phyloP scores from a whole-genome alignment of 1,140 invertebrate species.

The Ylistrum balloti region DNA sequence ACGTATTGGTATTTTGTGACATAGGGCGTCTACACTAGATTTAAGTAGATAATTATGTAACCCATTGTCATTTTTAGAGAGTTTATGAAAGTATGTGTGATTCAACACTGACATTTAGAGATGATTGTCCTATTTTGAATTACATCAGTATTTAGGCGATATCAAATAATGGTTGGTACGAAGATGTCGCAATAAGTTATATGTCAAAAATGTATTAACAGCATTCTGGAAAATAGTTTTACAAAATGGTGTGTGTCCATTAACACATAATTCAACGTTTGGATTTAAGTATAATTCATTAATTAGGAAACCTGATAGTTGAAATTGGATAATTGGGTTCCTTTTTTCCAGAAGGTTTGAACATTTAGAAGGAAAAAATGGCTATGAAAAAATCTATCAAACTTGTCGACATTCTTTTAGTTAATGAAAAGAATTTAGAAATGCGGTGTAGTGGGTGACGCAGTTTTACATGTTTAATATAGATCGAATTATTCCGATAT shows the following conservation, averaged over 20 bases:
- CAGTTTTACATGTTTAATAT: too few relatives aligned
- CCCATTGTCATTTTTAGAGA: background rate
- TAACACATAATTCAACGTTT: too few relatives aligned
- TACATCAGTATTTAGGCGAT: background rate
- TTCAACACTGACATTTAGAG: slow-evolving; percentile 10
- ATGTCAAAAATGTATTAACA: background rate
- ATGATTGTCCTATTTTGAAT: background rate
- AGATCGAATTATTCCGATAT: too few relatives aligned
- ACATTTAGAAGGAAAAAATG: too few relatives aligned
- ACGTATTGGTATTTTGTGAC: background rate
- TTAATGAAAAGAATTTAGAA: too few relatives aligned
- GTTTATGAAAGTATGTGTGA: background rate
- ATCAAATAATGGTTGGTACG: background rate
- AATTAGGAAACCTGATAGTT: background rate
- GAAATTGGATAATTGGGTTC: too few relatives aligned
- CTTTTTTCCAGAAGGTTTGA: background rate
- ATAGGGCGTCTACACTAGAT: background rate
- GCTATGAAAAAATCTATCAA: too few relatives aligned
- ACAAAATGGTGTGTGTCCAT: background rate
- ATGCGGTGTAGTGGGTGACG: too few relatives aligned
- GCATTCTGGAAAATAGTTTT: background rate
- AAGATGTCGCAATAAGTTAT: background rate
- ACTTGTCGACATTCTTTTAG: too few relatives aligned
- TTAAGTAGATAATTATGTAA: background rate
- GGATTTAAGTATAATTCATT: too few relatives aligned